phyloP scores from a whole-genome alignment of 2,888 invertebrate species.

The Cosmia pyralina region DNA sequence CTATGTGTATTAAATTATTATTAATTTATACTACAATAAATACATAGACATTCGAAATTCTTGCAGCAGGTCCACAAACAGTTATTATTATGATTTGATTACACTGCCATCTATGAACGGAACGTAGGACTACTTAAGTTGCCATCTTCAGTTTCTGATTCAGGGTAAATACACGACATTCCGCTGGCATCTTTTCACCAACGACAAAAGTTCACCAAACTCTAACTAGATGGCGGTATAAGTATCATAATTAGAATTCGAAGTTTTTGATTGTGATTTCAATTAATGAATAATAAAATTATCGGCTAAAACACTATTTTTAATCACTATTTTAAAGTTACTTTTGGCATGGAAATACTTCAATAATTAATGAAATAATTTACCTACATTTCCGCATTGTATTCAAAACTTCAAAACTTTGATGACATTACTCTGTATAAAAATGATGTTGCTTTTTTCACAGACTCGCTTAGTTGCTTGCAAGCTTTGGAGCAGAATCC shows the following conservation, averaged over 20 bases:
- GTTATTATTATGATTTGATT: not conserved
- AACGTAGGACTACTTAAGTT: not conserved
- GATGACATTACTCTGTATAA: no score
- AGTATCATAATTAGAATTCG: not conserved
- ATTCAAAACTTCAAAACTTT: no score
- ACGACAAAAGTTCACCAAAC: not conserved
- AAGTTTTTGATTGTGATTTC: no score
- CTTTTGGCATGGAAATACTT: no score
- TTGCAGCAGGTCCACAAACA: not conserved
- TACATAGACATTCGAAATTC: not conserved
- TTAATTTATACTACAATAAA: not conserved
- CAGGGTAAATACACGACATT: not conserved
- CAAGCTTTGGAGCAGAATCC: no score
- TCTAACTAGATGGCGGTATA: constrained; percentile 40
- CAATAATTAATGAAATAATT: no score
- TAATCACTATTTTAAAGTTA: no score
- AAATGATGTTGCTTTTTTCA: no score
- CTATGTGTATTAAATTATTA: not conserved
- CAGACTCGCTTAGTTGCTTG: no score
- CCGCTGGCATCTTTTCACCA: not conserved
- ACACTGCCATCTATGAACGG: constrained; percentile 50
- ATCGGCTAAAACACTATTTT: no score
- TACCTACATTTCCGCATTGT: no score
- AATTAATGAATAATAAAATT: no score
- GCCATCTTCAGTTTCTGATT: not conserved